Base-by-base conservation (phyloP, 2,797 vertebrate species). In the Miichthys miiuy region DNA sequence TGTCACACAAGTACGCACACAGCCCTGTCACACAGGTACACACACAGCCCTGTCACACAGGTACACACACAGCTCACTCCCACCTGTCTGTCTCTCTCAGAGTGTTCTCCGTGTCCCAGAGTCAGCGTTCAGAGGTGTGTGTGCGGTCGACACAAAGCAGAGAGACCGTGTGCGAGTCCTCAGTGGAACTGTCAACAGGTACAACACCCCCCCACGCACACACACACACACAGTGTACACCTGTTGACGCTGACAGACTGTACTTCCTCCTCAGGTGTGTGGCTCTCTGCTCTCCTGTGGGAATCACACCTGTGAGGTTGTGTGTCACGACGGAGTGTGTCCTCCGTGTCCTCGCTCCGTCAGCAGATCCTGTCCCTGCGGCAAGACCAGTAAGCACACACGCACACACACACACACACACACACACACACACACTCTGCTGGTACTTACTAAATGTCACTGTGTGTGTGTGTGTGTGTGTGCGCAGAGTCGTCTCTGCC, bases 321-420 rank as follows among this genome's bases (percentile, higher is more conserved):
- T 95, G 72, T 99, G 98, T 90, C 98, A 99, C 18, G 77, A 92
- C 2, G 96, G 96, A 44, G 76, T 70, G 41, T 99, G 98, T 95
- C 97, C 97, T 85, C 94, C 94, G 9, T 99, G 98, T 92, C 98
- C 98, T 79, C 96, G 97, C 47, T 97, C 97, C 41, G 95, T 96
- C 58, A 97, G 95, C 90, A 95, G 98, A 21, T 92, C 89, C 76
- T 99, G 98, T 91, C 97, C 97, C 0, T 99, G 97, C 72, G 96
- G 96, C 65, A 99, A 98, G 85, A 96, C 96, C 89, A 97, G 97
- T 98, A 91, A 95, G 94, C 16, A 5, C n/a, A 11, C 51, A 13
- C 34, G 18, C 16, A 48, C 16, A 41, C 44, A 27, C 18, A 21
- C 23, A 27, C 34, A 48, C 56, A 21, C 44, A 50, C 14, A 58